Evolutionary conservation across 2,113 vertebrate genomes (phyloP), one percentile per base, ranked within the genome.

Genomic region (Rissa tridactyla): DNA sequence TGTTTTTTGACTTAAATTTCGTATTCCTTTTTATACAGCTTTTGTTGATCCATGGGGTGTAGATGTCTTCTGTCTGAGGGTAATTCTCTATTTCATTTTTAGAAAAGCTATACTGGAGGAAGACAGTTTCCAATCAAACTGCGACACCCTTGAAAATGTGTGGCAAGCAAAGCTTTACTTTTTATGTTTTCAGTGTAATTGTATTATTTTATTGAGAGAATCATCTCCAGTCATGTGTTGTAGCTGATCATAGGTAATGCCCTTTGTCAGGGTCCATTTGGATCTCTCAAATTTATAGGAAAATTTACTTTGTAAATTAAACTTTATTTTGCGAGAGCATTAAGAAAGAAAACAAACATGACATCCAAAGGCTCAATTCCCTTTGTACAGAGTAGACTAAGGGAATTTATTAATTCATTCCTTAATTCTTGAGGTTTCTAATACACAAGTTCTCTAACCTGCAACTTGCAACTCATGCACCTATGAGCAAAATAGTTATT

Each of bases 211-310:
- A 34, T 49, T 81, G 4, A n/a, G 21, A 60, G 16, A 73, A 57
- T 73, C 26, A 27, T 3, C 6, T 68, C 26, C 21, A 81, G 27
- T 44, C 0, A 29, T 17, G 0, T 25, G 10, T 49, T 77, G 6
- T 17, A 81, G 40, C 5, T 78, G 40, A 58, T 52, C 30, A 13
- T 25, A 27, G 36, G 23, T 61, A 32, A 34, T 19, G 13, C 32
- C 55, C 32, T 38, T 3, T 29, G 8, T 36, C 32, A 46, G 2
- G 2, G 17, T 73, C 13, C 19, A 11, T 57, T 86, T 62, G 51
- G 26, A 82, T 66, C 5, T 62, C 36, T 70, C 46, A 66, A 0
- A 14, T 75, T 73, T 27, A 32, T 11, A 62, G 17, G 23, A 52
- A 12, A 55, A 11, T 5, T 2, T n/a, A 16, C 6, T 42, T 11